Conservation (phyloP, 2,888 invertebrate species). For the Ochropleura plecta region DNA sequence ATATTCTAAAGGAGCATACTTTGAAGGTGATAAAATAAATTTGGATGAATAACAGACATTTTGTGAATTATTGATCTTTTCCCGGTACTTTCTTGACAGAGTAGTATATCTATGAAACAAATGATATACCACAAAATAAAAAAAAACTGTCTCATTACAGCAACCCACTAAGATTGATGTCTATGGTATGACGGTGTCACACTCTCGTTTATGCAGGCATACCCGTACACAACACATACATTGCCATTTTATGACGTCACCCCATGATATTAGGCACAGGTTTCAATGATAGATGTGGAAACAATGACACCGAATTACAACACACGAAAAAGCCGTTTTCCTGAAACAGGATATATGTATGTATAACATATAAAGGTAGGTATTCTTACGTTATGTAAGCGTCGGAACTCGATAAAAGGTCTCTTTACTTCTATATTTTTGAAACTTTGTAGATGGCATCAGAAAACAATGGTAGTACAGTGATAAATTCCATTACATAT, state of each 20-base stretch:
- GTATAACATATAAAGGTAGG: too few species aligned
- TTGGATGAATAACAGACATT: too few species aligned
- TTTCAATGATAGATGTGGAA: slow-evolving; percentile 26
- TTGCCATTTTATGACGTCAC: neutral
- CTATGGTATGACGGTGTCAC: neutral
- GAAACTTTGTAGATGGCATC: neutral
- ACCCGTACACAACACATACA: neutral
- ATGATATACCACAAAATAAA: neutral
- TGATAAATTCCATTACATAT: slow-evolving; percentile 54
- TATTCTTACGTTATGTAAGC: neutral
- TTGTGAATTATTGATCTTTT: too few species aligned
- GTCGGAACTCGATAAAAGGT: neutral
- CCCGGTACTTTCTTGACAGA: too few species aligned
- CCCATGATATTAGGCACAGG: neutral
- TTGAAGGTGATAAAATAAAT: too few species aligned
- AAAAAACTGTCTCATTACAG: slow-evolving; percentile 4
- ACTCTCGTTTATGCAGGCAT: too few species aligned
- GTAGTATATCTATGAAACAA: neutral
- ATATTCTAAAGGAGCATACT: too few species aligned
- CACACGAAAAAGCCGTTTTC: neutral
- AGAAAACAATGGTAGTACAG: neutral
- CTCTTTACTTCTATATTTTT: neutral
- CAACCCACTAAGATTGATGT: slow-evolving; percentile 15
- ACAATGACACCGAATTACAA: slow-evolving; percentile 11
- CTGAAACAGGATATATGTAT: neutral